Conservation (phyloP, 2,888 invertebrate species). For the Ctenicera cuprea region DNA sequence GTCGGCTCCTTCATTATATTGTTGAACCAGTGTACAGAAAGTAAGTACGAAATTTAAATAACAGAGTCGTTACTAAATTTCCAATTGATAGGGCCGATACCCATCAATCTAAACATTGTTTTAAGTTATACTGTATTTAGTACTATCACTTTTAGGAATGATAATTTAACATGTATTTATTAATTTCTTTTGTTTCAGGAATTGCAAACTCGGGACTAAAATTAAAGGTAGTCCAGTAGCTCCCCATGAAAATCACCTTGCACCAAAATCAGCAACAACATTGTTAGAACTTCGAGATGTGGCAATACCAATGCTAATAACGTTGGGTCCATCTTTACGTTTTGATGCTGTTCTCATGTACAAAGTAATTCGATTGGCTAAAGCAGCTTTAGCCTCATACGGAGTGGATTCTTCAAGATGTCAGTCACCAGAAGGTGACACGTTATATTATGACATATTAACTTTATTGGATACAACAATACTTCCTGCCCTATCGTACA, state of each 20-base stretch:
- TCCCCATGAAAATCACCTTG: slow-evolving; percentile 75
- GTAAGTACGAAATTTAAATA: slow-evolving; percentile 72
- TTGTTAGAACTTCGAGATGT: slow-evolving; percentile 84
- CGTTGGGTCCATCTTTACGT: slow-evolving; percentile 91
- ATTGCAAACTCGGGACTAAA: slow-evolving; percentile 84
- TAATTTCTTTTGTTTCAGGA: too few species aligned
- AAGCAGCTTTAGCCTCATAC: slow-evolving; percentile 66
- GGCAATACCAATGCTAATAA: slow-evolving; percentile 89
- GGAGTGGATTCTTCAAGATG: slow-evolving; percentile 65
- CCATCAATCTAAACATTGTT: too few species aligned
- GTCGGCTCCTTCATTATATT: slow-evolving; percentile 86
- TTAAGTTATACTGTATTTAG: too few species aligned
- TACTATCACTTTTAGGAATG: too few species aligned
- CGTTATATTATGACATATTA: slow-evolving; percentile 87
- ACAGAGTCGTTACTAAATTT: too few species aligned
- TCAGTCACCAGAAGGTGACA: slow-evolving; percentile 71
- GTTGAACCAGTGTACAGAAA: slow-evolving; percentile 91
- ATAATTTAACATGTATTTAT: too few species aligned
- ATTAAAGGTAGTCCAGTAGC: slow-evolving; percentile 77
- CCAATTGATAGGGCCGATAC: slow-evolving; percentile 6
- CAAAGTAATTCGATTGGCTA: slow-evolving; percentile 81
- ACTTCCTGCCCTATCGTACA: slow-evolving; percentile 91
- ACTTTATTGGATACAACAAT: slow-evolving; percentile 92
- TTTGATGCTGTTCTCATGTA: slow-evolving; percentile 93
- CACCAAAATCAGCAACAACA: slow-evolving; percentile 80